Conservation (phyloP, 2,797 vertebrate genomes). For the Falco cherrug region DNA sequence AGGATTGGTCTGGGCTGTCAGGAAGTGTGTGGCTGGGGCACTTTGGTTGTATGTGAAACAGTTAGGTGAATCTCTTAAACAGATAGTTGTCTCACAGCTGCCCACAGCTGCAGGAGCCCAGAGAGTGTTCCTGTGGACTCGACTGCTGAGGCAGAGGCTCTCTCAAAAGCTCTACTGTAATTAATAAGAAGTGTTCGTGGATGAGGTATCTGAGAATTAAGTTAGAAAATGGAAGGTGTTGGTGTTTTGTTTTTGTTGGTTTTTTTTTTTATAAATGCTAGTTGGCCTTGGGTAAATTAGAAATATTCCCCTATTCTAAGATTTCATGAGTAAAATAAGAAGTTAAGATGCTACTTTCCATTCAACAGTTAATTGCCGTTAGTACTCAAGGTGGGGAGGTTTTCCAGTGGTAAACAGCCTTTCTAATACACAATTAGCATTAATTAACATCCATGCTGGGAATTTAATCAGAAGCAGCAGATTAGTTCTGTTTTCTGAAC, state of each 20-base stretch:
- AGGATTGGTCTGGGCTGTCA: background rate
- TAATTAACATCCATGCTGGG: slow-evolving; percentile 54
- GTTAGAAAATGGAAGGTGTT: rapidly evolving
- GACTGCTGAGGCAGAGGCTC: background rate
- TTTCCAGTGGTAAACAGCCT: slow-evolving; percentile 43
- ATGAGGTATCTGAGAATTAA: background rate
- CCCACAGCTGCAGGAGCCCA: background rate
- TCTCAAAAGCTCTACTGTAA: background rate
- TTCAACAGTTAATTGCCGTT: background rate
- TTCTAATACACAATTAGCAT: slow-evolving; percentile 45
- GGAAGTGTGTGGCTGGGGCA: background rate
- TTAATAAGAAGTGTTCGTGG: background rate
- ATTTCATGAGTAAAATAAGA: background rate
- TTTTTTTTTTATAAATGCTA: background rate
- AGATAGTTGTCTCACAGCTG: background rate
- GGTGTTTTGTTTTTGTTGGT: background rate
- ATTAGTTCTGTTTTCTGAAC: slow-evolving; percentile 20
- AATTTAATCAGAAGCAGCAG: slow-evolving; percentile 42
- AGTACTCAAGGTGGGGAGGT: background rate
- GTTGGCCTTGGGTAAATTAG: background rate
- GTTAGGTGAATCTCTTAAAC: background rate
- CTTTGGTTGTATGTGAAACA: background rate
- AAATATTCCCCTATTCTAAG: background rate
- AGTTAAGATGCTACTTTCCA: background rate
- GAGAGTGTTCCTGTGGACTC: background rate